phyloP scores from a whole-genome alignment of 2,888 invertebrate species.

The Dryobotodes eremita region DNA sequence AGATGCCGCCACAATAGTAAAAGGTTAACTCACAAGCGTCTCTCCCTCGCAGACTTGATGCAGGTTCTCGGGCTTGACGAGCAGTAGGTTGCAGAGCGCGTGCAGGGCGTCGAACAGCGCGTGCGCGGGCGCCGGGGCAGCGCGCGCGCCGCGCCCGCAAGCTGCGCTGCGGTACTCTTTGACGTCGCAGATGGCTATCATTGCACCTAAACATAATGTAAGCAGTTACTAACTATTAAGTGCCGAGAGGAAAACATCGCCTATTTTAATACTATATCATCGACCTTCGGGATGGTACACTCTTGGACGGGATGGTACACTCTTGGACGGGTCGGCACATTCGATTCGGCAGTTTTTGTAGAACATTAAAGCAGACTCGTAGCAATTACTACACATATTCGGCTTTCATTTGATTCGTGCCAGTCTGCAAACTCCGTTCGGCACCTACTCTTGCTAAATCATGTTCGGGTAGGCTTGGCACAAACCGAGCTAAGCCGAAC shows the following conservation, averaged over 20 bases:
- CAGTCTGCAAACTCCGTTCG: neutral
- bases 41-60: slow-evolving; percentile 98
- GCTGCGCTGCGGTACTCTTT: slow-evolving; percentile 98
- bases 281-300: neutral
- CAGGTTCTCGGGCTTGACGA: slow-evolving; percentile 98
- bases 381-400: neutral
- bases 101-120: slow-evolving; percentile 98
- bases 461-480: neutral
- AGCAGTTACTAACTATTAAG: neutral
- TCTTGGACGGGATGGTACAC: neutral
- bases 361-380: neutral
- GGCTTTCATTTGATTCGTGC: neutral
- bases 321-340: neutral
- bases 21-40: slow-evolving; percentile 93
- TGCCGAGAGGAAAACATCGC: neutral
- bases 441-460: neutral
- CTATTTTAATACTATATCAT: neutral
- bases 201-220: slow-evolving; percentile 93
- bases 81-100: slow-evolving; percentile 98
- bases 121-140: slow-evolving; percentile 94
- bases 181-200: slow-evolving; percentile 99
- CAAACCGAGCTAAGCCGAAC: neutral
- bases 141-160: slow-evolving; percentile 87
- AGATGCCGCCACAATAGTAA: neutral
- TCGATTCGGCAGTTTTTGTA: neutral